A percentile compares a stretch with the other conserved stretches of the same genome.
phyloP scores from a whole-genome alignment of 2,113 vertebrate species.

The Onychostoma macrolepis region DNA sequence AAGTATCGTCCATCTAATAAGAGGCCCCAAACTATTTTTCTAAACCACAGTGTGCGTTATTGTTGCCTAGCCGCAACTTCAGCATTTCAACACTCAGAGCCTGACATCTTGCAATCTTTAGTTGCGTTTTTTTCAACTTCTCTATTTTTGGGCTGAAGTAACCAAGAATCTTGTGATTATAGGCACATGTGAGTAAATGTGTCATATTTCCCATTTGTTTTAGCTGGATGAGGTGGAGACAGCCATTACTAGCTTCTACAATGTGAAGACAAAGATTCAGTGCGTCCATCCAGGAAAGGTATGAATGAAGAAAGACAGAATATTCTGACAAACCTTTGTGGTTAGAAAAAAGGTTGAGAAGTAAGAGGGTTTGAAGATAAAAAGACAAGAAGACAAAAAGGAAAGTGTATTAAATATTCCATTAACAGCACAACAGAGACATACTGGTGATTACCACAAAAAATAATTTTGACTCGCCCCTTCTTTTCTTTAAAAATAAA shows the following conservation, averaged over 20 bases:
- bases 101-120: neutral
- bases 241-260: conserved; percentile 45
- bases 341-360: too few species aligned
- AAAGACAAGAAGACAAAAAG: too few species aligned
- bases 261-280: conserved; percentile 62
- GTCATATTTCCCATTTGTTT: conserved; percentile 39
- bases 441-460: neutral
- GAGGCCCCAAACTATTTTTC: neutral
- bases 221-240: conserved; percentile 58
- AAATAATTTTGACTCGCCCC: neutral
- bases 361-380: too few species aligned
- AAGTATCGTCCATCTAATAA: neutral
- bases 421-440: neutral
- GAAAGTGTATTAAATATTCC: neutral
- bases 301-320: neutral
- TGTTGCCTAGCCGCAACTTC: neutral
- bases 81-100: neutral
- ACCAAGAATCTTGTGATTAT: neutral
- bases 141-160: neutral
- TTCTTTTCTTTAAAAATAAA: neutral
- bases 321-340: neutral
- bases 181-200: neutral
- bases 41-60: neutral
- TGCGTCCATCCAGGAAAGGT: conserved; percentile 55
- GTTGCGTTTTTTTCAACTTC: neutral